Base-by-base conservation (phyloP, 2,113 vertebrate species). In the Neolamprologus tretocephalus region DNA sequence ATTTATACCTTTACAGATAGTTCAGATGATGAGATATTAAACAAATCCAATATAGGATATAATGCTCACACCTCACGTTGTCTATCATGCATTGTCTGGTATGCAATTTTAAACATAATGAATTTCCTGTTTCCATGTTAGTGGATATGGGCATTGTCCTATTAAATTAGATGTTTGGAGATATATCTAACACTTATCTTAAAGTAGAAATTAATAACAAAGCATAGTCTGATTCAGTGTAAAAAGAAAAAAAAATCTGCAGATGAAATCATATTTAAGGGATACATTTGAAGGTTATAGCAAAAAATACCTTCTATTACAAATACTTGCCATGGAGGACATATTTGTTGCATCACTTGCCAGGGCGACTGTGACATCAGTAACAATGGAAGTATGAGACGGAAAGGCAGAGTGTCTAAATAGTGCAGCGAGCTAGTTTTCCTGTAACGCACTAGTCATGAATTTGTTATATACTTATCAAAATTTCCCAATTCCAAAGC, bases 1-100 rank as follows among this genome's bases (percentile, higher is more conserved):
- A 71, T 87, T 87, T 86, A 87, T 91, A 90, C 87, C 75, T 86
- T 81, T 26, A 45, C 80, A 92, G 87, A 84, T 40, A 9, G 17
- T 11, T 21, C 21, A 81, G 53, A n/a, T 37, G 42, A 79, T 87
- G 84, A 28, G 54, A 51, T 81, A 16, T 33, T 45, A 57, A 82
- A 82, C 5, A 81, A 81, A 92, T 89, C 58, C 28, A 13, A 86
- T 54, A 68, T 8, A 42, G n/a, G 28, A 11, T 55, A 58, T 55
- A 40, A 17, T 57, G 4, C 66, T 53, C 26, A 53, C 12, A 66
- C 40, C 26, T 40, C 40, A 54, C 6, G n/a, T 12, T 63, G 6
- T 23, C 16, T 26, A 45, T 61, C 14, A 54, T 80, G 54, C 9
- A 19, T 23, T 33, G 3, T 75, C 19, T 21, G 2, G 61, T 26